Evolutionary conservation across 2,113 vertebrate genomes (phyloP).

Genomic region (Petromus typicus): DNA sequence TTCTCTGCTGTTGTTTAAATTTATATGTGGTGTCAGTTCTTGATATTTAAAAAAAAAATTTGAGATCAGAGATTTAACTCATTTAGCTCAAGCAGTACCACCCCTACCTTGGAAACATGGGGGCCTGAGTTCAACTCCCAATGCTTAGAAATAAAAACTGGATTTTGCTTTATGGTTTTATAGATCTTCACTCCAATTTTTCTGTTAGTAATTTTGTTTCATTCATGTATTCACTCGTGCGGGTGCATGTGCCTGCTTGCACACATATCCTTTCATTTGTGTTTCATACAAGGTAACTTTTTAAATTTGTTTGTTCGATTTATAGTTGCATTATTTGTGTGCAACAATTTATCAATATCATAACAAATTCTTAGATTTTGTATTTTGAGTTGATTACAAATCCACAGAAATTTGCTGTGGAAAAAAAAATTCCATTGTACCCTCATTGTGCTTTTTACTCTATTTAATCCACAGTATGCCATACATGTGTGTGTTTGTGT

Average conservation of each 20-base stretch:
- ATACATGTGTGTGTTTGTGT: too few relatives aligned
- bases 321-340: background rate
- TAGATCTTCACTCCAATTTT: background rate
- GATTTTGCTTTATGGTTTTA: slow-evolving; percentile 34
- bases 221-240: background rate
- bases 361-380: background rate
- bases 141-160: too few relatives aligned
- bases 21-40: background rate
- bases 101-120: too few relatives aligned
- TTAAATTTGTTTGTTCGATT: background rate
- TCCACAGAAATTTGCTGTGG: background rate
- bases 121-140: too few relatives aligned
- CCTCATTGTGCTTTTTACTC: background rate
- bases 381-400: background rate
- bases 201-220: background rate
- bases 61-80: too few relatives aligned
- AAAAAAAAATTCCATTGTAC: background rate
- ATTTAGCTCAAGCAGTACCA: too few relatives aligned
- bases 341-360: too few relatives aligned
- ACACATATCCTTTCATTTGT: background rate
- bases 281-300: background rate
- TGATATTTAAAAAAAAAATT: background rate
- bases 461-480: background rate
- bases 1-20: background rate
- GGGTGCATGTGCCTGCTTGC: too few relatives aligned